phyloP scores from a whole-genome alignment of 1,140 invertebrate genomes.

The Gryon sp. region DNA sequence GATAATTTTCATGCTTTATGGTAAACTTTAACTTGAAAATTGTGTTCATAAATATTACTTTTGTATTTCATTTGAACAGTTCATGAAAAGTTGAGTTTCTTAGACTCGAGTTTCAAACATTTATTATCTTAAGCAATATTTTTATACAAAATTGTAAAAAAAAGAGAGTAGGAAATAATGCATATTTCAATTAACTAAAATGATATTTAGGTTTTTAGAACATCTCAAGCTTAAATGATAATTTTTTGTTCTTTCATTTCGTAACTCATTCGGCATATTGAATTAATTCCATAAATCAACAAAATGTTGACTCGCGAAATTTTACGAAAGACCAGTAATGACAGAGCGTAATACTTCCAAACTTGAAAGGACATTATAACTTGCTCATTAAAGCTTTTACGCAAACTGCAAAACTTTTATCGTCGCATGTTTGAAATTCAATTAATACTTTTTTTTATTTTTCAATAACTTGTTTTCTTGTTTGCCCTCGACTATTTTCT shows the following conservation, averaged over 20 bases:
- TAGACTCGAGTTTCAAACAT: too few relatives aligned
- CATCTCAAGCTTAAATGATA: too few relatives aligned
- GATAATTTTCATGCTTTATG: not conserved
- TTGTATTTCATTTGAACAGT: too few relatives aligned
- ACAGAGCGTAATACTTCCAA: slow-evolving; percentile 48
- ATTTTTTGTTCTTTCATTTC: too few relatives aligned
- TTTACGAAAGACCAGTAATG: slow-evolving; percentile 49
- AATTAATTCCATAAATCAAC: too few relatives aligned
- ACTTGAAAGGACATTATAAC: slow-evolving; percentile 51
- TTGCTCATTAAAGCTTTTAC: slow-evolving; percentile 57
- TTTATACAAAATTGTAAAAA: not conserved
- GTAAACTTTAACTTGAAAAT: not conserved
- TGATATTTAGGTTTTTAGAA: too few relatives aligned
- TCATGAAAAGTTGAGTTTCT: too few relatives aligned
- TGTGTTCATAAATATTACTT: too few relatives aligned
- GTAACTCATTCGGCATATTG: too few relatives aligned
- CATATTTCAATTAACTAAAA: too few relatives aligned
- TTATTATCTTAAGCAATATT: too few relatives aligned
- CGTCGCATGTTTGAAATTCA: slow-evolving; percentile 57
- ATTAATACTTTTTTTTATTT: slow-evolving; percentile 56
- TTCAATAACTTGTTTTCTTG: slow-evolving; percentile 52
- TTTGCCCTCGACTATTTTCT: slow-evolving; percentile 31
- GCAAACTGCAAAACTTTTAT: slow-evolving; percentile 53
- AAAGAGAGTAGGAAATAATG: too few relatives aligned
- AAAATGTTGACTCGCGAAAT: slow-evolving; percentile 15